Percentiles rank a stretch among this genome's conserved stretches.
These are phyloP conservation scores for Channa maculata DNA, from an alignment of 2,113 vertebrate species.

Conservation along the genomic window DNA sequence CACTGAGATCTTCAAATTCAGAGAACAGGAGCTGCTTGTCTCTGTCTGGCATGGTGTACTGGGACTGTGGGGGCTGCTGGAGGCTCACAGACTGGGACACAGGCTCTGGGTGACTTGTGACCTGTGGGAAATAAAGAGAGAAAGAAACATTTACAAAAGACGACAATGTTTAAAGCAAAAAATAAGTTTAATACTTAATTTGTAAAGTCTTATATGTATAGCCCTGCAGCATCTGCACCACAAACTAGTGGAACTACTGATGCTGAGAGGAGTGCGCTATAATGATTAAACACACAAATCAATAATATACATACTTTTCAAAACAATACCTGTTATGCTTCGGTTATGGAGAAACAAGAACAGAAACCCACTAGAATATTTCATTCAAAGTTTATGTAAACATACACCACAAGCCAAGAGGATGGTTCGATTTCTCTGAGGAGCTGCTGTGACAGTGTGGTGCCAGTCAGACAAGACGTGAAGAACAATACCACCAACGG, in stretches of 20 bases:
- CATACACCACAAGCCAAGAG: background rate
- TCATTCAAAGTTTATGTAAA: slow-evolving; percentile 27
- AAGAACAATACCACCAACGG: slow-evolving; percentile 44
- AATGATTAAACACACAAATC: slow-evolving; percentile 27
- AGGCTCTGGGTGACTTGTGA: slow-evolving; percentile 88
- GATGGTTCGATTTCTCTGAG: background rate
- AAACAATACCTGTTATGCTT: slow-evolving; percentile 19
- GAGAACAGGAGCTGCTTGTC: slow-evolving; percentile 91
- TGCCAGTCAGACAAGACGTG: slow-evolving; percentile 44
- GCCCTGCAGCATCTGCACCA: slow-evolving; percentile 6
- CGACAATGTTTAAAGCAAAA: background rate
- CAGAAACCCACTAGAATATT: slow-evolving; percentile 41
- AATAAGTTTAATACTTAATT: slow-evolving; percentile 13
- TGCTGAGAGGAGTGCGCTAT: background rate
- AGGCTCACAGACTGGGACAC: slow-evolving; percentile 88
- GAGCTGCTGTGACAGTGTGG: background rate
- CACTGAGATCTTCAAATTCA: slow-evolving; percentile 97
- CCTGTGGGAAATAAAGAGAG: slow-evolving; percentile 74
- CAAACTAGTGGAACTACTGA: slow-evolving; percentile 20
- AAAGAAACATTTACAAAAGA: slow-evolving; percentile 7
- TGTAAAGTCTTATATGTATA: slow-evolving; percentile 1
- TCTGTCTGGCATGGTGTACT: slow-evolving; percentile 91
- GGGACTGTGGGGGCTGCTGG: slow-evolving; percentile 87
- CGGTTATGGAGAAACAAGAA: slow-evolving; percentile 29
- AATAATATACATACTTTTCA: slow-evolving; percentile 19